Evolutionary conservation across 1,140 invertebrate species (phyloP), one percentile per base, ranked within the genome.

Genomic region (Eriosoma lanigerum): DNA sequence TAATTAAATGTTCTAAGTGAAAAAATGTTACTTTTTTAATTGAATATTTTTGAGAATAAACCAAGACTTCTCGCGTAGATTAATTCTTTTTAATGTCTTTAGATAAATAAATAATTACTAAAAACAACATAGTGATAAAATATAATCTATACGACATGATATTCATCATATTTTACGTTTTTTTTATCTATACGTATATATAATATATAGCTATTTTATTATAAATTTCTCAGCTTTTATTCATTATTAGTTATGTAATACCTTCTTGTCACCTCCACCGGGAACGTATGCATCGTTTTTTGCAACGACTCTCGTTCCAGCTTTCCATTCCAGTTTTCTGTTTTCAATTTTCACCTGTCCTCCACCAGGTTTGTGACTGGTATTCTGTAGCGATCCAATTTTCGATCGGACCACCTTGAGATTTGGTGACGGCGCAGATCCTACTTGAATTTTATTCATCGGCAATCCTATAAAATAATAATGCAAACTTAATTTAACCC

Each of bases 361-460:
- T 56, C 95, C 96, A 24, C 94, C 93, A 2, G 95, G 95, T 85
- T 94, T 96, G 86, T 98, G 94, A 64, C 89, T 92, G 0, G 95
- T 89, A 85, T 98, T 98, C n/a, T 96, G 91, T 84, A 98, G 86
- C 3, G 96, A 98, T 9, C 96, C 96, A 82, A 98, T 95, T 88
- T 97, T 98, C 19, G 96, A 96, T 86, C 92, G 92, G 2, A 96
- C 94, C 70, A 93, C 90, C 87, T 95, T 95, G 58, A 97, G 86
- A 85, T 97, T 97, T 29, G 96, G 95, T 29, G 94, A 95, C 58
- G 95, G 93, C 9, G 94, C 93, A 80, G 91, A 89, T 64, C 95
- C 95, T 12, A 97, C 94, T 89, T 96, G 93, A 83, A 96, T 86
- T 89, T 96, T 96, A 85, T 96, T 96, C 93, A 96, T 96, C 76